Percentiles rank a stretch among this genome's conserved stretches.
phyloP scores from a whole-genome alignment of 2,113 vertebrate species.

The Helogale parvula region DNA sequence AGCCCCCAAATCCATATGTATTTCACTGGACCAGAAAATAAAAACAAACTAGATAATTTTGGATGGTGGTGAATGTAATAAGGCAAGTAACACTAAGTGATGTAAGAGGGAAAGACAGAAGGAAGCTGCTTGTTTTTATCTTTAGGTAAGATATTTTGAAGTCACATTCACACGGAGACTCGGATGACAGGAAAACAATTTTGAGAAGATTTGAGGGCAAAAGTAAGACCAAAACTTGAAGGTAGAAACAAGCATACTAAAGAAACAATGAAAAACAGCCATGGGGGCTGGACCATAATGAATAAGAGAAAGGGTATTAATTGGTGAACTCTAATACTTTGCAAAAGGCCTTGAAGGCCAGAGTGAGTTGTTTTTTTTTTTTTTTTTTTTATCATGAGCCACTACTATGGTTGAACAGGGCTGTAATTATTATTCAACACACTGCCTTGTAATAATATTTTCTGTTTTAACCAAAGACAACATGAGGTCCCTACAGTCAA shows the following conservation, averaged over 20 bases:
- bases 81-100: not conserved
- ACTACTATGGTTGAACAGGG: not conserved
- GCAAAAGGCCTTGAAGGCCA: not conserved
- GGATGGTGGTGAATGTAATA: not conserved
- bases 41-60: not conserved
- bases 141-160: not conserved
- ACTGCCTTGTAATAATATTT: not conserved
- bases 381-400: rapidly evolving
- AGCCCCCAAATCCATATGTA: not conserved
- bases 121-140: not conserved
- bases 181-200: not conserved
- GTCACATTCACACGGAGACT: not conserved
- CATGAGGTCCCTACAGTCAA: not conserved
- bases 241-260: not conserved
- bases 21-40: not conserved
- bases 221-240: not conserved
- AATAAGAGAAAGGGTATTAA: no score
- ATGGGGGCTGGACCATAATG: rapidly evolving
- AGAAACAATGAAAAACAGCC: not conserved
- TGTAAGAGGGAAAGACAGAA: rapidly evolving
- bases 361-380: no score
- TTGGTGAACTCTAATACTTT: not conserved
- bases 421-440: no score
- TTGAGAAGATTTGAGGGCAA: not conserved
- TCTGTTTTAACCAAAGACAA: not conserved